A percentile compares a stretch with the other conserved stretches of the same genome.
These are phyloP conservation scores for Phylloscopus collybita DNA, from an alignment of 2,797 vertebrate genomes.

Conservation along the genomic window DNA sequence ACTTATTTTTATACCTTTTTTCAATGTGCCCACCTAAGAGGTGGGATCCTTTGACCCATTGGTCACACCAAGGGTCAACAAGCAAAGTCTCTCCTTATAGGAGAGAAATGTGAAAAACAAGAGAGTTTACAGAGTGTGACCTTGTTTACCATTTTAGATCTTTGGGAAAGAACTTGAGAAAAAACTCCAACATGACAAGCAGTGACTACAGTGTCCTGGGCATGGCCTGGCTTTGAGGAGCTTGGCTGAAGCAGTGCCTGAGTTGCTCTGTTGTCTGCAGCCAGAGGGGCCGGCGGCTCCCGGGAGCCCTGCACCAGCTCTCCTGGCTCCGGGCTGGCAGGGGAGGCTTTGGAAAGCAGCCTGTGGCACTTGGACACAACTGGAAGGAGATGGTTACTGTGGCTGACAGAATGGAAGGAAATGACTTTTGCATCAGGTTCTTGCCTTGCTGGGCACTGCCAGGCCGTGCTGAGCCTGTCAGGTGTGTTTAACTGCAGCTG, in stretches of 20 bases:
- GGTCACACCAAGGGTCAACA: too few relatives aligned
- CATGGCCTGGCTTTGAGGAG: background rate
- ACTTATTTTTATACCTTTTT: too few relatives aligned
- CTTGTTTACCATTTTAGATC: too few relatives aligned
- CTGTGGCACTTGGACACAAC: background rate
- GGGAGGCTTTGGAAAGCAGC: background rate
- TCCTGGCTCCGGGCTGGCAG: background rate
- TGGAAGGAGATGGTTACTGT: background rate
- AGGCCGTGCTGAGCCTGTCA: background rate
- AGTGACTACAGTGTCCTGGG: too few relatives aligned
- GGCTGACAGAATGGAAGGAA: background rate
- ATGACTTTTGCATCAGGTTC: background rate
- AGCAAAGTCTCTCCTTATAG: too few relatives aligned
- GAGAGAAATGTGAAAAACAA: too few relatives aligned
- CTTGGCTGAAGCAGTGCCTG: background rate
- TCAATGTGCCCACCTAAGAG: too few relatives aligned
- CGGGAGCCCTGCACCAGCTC: rapidly evolving
- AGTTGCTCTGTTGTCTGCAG: background rate
- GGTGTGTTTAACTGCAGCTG: background rate
- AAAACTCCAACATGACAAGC: too few relatives aligned
- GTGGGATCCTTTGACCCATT: too few relatives aligned
- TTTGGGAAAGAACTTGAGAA: too few relatives aligned
- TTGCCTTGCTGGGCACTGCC: background rate
- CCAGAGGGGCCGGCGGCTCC: background rate
- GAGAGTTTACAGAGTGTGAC: too few relatives aligned